These are phyloP conservation scores for Ophion obscuratus DNA, from an alignment of 2,888 invertebrate species.

Conservation along the genomic window DNA sequence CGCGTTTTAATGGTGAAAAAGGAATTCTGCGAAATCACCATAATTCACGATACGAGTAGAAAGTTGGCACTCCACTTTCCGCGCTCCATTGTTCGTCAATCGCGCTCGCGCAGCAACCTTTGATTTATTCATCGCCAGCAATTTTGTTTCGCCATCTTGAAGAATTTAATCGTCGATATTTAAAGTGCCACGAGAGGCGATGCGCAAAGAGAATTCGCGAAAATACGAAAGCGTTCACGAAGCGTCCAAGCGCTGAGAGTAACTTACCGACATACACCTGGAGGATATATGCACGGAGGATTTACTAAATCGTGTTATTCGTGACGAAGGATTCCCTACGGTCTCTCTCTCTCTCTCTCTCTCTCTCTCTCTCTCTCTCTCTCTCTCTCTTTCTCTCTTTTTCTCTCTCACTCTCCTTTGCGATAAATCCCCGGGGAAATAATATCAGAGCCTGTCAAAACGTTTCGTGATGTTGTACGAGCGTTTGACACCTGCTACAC, in stretches of 20 bases:
- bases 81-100: conserved; percentile 11
- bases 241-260: background rate
- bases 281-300: background rate
- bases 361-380: background rate
- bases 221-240: background rate
- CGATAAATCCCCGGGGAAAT: conserved; percentile 28
- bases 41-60: conserved; percentile 9
- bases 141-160: background rate
- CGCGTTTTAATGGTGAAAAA: background rate
- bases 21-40: background rate
- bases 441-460: conserved; percentile 55
- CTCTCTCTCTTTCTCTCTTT: background rate
- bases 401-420: background rate
- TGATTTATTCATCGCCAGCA: background rate
- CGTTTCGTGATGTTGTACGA: conserved; percentile 43
- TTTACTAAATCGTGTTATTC: conserved; percentile 52
- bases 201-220: background rate
- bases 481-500: conserved; percentile 63
- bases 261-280: background rate
- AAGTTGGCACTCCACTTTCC: conserved; percentile 5
- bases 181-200: background rate
- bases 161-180: background rate
- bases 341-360: background rate
- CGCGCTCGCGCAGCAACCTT: background rate
- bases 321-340: conserved; percentile 41